Evolutionary conservation across 1,140 invertebrate genomes (phyloP).

Genomic region (Brachionus rubens): DNA sequence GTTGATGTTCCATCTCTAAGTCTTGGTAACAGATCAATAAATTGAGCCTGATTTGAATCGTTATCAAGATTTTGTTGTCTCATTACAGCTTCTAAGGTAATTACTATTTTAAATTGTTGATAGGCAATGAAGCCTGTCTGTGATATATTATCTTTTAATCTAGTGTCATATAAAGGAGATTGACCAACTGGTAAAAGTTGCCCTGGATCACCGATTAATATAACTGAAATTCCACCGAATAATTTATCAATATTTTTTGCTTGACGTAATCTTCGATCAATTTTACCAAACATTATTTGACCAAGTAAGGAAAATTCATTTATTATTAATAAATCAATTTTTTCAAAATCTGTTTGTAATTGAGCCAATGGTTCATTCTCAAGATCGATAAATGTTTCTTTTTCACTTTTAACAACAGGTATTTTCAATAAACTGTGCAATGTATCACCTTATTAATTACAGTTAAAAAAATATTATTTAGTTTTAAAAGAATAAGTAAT

Average conservation of each 20-base stretch:
- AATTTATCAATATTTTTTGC: neutral
- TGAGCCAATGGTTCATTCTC: no score
- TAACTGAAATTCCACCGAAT: neutral
- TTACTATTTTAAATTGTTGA: neutral
- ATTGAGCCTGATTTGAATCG: neutral
- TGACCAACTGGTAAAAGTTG: neutral
- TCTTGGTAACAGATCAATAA: neutral
- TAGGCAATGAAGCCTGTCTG: neutral
- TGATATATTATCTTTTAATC: neutral
- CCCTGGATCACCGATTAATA: no score
- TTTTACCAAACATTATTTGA: neutral
- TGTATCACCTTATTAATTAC: no score
- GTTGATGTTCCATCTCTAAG: neutral
- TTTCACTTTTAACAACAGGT: no score
- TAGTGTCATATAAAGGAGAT: neutral
- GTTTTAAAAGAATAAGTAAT: no score
- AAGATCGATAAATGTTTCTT: no score
- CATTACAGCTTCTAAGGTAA: neutral
- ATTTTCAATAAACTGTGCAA: no score
- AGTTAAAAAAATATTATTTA: no score
- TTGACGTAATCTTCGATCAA: neutral
- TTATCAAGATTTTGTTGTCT: neutral
- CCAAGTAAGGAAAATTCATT: no score
- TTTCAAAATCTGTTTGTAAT: no score
- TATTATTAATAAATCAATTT: no score